Evolutionary conservation across 2,113 vertebrate species (phyloP).

Genomic region (Oncorhynchus nerka): DNA sequence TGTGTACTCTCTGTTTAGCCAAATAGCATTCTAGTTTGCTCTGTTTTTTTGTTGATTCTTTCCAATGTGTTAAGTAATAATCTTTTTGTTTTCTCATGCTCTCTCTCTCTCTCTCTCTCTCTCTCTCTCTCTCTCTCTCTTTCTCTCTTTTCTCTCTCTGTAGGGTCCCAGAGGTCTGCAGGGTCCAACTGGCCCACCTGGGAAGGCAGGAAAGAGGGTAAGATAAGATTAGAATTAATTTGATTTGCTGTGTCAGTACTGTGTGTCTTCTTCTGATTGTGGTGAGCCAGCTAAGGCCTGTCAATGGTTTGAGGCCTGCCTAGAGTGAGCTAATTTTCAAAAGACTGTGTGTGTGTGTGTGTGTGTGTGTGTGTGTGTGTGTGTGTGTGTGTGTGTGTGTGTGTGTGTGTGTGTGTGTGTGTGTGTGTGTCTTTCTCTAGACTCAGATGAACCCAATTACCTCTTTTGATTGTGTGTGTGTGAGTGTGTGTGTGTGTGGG

Average conservation of each 20-base stretch:
- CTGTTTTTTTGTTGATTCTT: no score
- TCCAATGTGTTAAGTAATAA: no score
- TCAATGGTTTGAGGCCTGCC: not conserved
- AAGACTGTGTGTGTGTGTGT: not conserved
- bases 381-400: no score
- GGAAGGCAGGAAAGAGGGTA: conserved; percentile 94
- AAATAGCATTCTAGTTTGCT: no score
- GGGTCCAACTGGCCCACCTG: conserved; percentile 80
- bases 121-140: conserved; percentile 7
- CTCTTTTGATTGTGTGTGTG: not conserved
- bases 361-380: not conserved
- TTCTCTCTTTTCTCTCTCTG: conserved; percentile 3
- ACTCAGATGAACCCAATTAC: not conserved
- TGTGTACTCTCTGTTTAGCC: no score
- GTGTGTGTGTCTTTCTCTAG: not conserved
- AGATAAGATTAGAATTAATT: conserved; percentile 26
- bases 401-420: not conserved
- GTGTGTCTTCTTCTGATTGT: not conserved
- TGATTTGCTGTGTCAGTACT: not conserved
- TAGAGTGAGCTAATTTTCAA: not conserved
- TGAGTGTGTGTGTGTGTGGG: no score
- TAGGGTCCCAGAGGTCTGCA: conserved; percentile 95
- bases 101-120: not conserved
- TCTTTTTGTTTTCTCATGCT: no score
- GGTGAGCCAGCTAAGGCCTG: not conserved